Evolutionary conservation across 2,888 invertebrate genomes (phyloP).

Genomic region (Idaea dimidiata): DNA sequence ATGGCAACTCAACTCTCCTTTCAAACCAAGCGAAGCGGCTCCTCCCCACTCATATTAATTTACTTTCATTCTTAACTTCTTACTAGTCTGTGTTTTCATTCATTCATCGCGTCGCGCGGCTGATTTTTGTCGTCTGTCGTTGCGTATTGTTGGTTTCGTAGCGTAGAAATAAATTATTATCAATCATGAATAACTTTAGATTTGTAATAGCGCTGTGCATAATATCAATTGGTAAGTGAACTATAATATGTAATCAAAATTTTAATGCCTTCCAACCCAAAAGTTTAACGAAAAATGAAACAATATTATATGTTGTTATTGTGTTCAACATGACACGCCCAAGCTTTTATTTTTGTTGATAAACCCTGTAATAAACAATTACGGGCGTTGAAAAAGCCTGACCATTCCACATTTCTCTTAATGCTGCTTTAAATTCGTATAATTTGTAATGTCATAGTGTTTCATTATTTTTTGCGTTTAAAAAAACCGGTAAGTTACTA

Average conservation of each 20-base stretch:
- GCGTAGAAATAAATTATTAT: background rate
- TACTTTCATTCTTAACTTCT: no score
- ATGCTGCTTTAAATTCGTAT: background rate
- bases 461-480: background rate
- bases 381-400: background rate
- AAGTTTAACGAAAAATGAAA: background rate
- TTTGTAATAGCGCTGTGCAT: background rate
- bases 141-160: background rate
- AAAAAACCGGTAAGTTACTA: background rate
- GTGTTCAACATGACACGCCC: background rate
- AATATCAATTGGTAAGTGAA: background rate
- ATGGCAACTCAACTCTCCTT: no score
- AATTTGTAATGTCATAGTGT: background rate
- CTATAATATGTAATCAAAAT: background rate
- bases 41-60: no score
- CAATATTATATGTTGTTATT: background rate
- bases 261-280: background rate
- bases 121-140: background rate
- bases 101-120: background rate
- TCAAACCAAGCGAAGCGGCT: no score
- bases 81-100: constrained; percentile 23
- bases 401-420: background rate
- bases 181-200: background rate
- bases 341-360: background rate
- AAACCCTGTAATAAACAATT: background rate